A percentile compares a stretch with the other conserved stretches of the same genome.
Conservation (phyloP, 2,888 invertebrate species). For the Sesia apiformis region DNA sequence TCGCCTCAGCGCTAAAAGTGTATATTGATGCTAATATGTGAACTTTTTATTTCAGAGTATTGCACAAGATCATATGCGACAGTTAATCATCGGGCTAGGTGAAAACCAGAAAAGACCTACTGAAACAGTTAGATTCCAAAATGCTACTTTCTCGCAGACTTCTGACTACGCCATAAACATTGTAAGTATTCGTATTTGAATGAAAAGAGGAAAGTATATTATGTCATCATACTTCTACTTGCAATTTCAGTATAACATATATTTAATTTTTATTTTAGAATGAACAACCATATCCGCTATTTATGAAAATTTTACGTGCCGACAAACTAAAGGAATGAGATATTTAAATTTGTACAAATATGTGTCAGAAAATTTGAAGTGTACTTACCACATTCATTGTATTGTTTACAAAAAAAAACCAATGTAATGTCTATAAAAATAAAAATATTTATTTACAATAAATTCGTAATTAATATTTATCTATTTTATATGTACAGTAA, state of each 20-base stretch:
- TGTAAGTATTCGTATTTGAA: conserved; percentile 23
- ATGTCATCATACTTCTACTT: background rate
- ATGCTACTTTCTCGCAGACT: conserved; percentile 29
- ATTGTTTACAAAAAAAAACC: background rate
- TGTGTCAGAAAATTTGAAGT: background rate
- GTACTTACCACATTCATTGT: background rate
- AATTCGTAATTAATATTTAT: background rate
- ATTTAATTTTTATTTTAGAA: background rate
- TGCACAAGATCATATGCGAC: too few species aligned
- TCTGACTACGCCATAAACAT: conserved; percentile 42
- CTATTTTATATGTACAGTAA: background rate
- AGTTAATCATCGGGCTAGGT: too few species aligned
- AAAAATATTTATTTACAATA: background rate
- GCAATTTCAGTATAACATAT: background rate
- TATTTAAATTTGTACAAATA: conserved; percentile 8
- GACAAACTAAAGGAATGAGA: conserved; percentile 27
- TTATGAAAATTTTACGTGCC: conserved; percentile 39
- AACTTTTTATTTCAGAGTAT: too few species aligned
- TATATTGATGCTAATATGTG: too few species aligned
- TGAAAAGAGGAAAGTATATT: too few species aligned
- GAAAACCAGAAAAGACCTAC: too few species aligned
- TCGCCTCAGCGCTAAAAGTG: too few species aligned
- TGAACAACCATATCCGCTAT: conserved; percentile 22
- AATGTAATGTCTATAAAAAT: background rate
- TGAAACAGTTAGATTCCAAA: background rate